Percentiles rank a stretch among this genome's conserved stretches.
Evolutionary conservation across 2,888 invertebrate genomes (phyloP).

Genomic region (Harmothoe impar): DNA sequence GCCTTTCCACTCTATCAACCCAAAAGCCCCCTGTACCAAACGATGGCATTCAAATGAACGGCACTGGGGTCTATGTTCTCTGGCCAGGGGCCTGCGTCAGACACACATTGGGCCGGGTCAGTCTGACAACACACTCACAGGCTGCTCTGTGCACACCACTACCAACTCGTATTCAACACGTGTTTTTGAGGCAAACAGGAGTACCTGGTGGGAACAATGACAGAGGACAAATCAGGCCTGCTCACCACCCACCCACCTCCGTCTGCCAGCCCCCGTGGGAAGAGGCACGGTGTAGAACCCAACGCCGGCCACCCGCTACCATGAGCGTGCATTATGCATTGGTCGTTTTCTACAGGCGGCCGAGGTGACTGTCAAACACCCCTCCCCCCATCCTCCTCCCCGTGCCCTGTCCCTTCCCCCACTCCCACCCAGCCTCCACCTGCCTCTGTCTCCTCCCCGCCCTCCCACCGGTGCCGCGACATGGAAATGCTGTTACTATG

Average conservation of each 20-base stretch:
- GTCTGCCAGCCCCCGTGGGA: not conserved
- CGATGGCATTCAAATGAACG: not conserved
- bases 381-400: not conserved
- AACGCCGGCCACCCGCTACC: not conserved
- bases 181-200: constrained; percentile 46
- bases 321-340: constrained; percentile 35
- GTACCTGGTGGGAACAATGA: constrained; percentile 52
- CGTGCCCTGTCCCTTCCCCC: not conserved
- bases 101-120: not conserved
- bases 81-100: not conserved
- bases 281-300: constrained; percentile 9
- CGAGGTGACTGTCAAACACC: constrained; percentile 47
- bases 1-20: constrained; percentile 10
- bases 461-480: constrained; percentile 5
- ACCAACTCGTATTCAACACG: constrained; percentile 36
- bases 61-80: not conserved
- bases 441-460: constrained; percentile 11
- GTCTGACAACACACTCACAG: not conserved
- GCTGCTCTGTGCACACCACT: not conserved
- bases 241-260: not conserved
- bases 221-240: constrained; percentile 37
- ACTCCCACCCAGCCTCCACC: not conserved
- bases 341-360: not conserved
- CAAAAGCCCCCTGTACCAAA: not conserved
- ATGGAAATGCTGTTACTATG: constrained; percentile 58